phyloP scores from a whole-genome alignment of 2,797 vertebrate species.

The Pipistrellus pygmaeus region DNA sequence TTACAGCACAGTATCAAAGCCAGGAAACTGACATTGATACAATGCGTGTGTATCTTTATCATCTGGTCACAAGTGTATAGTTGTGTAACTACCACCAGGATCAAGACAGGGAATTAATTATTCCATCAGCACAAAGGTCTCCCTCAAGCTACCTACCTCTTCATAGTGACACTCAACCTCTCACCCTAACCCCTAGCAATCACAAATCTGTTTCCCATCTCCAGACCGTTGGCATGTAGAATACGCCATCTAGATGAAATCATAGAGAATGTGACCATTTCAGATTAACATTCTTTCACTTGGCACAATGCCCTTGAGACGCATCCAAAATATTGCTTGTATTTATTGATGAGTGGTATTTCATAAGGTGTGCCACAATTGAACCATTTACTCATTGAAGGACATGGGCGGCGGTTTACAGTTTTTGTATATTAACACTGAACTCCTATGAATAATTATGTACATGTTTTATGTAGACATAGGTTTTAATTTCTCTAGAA shows the following conservation, averaged over 20 bases:
- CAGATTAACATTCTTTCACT: background rate
- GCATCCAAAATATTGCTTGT: background rate
- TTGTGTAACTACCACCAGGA: background rate
- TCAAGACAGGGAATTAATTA: background rate
- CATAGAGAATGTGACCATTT: background rate
- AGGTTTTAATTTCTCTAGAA: background rate
- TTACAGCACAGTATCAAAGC: background rate
- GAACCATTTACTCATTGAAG: background rate
- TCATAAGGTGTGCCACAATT: background rate
- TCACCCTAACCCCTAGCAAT: background rate
- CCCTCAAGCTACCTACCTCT: background rate
- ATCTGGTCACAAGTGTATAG: no score
- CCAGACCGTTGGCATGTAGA: background rate
- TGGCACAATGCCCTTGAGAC: background rate
- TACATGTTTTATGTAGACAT: background rate
- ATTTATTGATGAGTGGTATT: background rate
- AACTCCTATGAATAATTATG: background rate
- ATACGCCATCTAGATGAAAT: background rate
- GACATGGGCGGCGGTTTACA: background rate
- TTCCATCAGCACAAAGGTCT: background rate
- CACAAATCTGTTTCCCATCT: background rate
- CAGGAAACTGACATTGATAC: background rate
- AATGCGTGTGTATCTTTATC: background rate
- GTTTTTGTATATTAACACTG: background rate
- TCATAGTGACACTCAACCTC: background rate